Evolutionary conservation across 2,797 vertebrate species (phyloP), one percentile per base, ranked within the genome.

Genomic region (Leptatherina wallacei): DNA sequence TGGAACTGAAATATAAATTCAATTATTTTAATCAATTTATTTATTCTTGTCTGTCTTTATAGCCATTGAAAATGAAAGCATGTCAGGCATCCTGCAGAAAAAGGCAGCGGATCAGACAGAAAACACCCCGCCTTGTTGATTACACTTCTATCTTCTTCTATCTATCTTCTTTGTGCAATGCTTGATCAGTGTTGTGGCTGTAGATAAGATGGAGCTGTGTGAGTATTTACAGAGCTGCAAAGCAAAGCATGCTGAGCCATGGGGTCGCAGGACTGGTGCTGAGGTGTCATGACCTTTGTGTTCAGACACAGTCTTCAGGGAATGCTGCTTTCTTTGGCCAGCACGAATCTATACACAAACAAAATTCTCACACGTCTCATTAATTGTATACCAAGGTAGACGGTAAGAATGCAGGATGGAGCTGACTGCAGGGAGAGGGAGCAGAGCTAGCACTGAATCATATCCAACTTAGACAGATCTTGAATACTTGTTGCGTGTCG

Each of bases 261-360:
- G 0, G 77, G 82, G 86, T 90, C 83, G 74, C 56, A 30, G 74
- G 60, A 64, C 74, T 51, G 75, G 33, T 69, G 76, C 79, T 80
- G 81, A 62, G 83, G 86, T 90, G 88, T 88, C 88, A 58, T 4
- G 38, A 60, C 86, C 83, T 88, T 80, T 81, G 64, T 92, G 91
- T 91, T 91, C 83, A 77, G 54, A 90, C 86, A 88, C 18, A 63
- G 49, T 88, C 90, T 80, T 77, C 36, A 8, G 88, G 80, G 88
- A 80, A 66, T 27, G 8, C 7, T 6, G 55, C 69, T 83, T 83
- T 82, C 71, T 78, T 79, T 77, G 35, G 60, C 65, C 54, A 33
- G 63, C 49, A 6, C 3, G 78, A 72, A 65, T 72, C 65, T 38
- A 65, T 73, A 83, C 75, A 78, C 36, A 77, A 68, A 62, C 71